Evolutionary conservation across 1,140 invertebrate genomes (phyloP), one percentile per base, ranked within the genome.

Genomic region (Drosophila serrata): DNA sequence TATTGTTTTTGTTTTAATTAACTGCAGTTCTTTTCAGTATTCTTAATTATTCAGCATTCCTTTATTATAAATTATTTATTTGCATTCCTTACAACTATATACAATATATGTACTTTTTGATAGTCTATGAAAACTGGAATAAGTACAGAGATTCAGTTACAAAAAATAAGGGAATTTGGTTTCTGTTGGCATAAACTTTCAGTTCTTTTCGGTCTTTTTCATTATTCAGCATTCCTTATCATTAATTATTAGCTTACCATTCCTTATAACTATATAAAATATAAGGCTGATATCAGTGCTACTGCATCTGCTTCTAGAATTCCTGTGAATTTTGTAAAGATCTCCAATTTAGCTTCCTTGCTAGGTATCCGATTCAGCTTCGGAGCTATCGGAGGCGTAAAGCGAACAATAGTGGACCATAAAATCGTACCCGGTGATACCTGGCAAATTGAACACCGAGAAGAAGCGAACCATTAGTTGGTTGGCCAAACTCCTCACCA

Each of bases 351-450:
- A 19, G 1, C 29, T 8, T 5, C 8, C 13, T 51, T 51, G 33
- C 15, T 33, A 29, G 6, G 0, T 17, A 6, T 33, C 48, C 12
- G 12, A 33, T 1, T 51, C 48, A 8, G 45, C 2, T 2, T 33
- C 19, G 0, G 13, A 35, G 5, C 12, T 33, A 3, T 22, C 31
- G 0, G 13, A 5, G 1, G 35, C 57, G 29, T 69, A 33, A 4
- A 51, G 49, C 19, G 35, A 9, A 11, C 35, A 48, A 15, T 65
- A 79, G 8, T 58, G 4, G 15, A 37, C 60, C 63, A 82, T 53
- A 35, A 82, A 82, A 19, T 56, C n/a, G 2, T 15, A 2, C n/a
- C 29, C 17, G 4, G 9, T 45, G 24, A 22, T 60, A 0, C 19
- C 51, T 6, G 69, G 29, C 13, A 45, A n/a, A 19, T 24, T 27